Evolutionary conservation across 2,113 vertebrate genomes (phyloP).

Genomic region (Danio rerio): GRCz12tu NC_133184.1:30202001-30202500

Average conservation of each 20-base stretch:
- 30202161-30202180: too few relatives aligned
- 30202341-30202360: background rate
- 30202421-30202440: background rate
- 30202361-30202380: background rate
- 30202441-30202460: background rate
- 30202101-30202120: too few relatives aligned
- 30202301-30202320: slow-evolving; percentile 14
- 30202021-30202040: too few relatives aligned
- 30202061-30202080: too few relatives aligned
- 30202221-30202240: background rate
- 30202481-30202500: slow-evolving; percentile 9
- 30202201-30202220: too few relatives aligned
- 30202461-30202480: background rate
- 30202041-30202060: too few relatives aligned
- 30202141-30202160: too few relatives aligned
- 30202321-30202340: background rate
- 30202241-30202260: slow-evolving; percentile 3
- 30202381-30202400: background rate
- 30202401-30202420: background rate
- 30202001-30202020: too few relatives aligned
- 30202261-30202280: background rate
- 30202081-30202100: too few relatives aligned
- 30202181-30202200: background rate
- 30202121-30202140: too few relatives aligned
- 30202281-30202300: background rate